phyloP scores from a whole-genome alignment of 2,797 vertebrate genomes.

The Diceros bicornis region DNA sequence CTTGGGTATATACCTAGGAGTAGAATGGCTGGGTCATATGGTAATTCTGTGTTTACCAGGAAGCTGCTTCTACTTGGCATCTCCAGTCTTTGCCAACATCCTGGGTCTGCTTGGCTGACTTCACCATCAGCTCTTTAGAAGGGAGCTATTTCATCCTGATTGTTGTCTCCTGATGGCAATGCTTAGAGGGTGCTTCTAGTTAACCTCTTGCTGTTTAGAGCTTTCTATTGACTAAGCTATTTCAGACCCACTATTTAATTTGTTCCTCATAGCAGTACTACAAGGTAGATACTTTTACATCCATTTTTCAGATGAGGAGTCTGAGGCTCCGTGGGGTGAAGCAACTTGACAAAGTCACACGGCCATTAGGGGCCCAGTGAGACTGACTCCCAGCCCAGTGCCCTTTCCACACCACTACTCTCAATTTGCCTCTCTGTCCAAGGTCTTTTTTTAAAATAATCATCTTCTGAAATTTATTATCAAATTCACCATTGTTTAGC shows the following conservation, averaged over 20 bases:
- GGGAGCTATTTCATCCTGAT: background rate
- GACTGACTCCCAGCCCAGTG: background rate
- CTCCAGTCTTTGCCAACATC: background rate
- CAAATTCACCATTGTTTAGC: conserved; percentile 22
- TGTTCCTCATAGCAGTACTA: background rate
- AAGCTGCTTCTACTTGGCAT: background rate
- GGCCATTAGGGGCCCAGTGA: background rate
- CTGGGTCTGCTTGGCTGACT: background rate
- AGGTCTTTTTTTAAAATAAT: conserved; percentile 42
- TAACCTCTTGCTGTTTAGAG: background rate
- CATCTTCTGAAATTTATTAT: conserved; percentile 28
- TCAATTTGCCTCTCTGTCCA: background rate
- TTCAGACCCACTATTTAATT: background rate
- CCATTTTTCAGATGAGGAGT: background rate
- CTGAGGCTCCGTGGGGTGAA: background rate
- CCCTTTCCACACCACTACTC: background rate
- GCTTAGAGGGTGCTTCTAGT: background rate
- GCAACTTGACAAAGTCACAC: background rate
- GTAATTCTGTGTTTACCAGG: background rate
- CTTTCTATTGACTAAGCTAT: background rate
- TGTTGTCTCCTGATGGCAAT: background rate
- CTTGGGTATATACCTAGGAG: background rate
- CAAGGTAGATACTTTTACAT: background rate
- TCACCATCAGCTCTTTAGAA: background rate
- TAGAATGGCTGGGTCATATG: background rate